These are phyloP conservation scores for Scaptomyza reducta DNA, from an alignment of 2,888 invertebrate genomes.

Conservation along the genomic window DNA sequence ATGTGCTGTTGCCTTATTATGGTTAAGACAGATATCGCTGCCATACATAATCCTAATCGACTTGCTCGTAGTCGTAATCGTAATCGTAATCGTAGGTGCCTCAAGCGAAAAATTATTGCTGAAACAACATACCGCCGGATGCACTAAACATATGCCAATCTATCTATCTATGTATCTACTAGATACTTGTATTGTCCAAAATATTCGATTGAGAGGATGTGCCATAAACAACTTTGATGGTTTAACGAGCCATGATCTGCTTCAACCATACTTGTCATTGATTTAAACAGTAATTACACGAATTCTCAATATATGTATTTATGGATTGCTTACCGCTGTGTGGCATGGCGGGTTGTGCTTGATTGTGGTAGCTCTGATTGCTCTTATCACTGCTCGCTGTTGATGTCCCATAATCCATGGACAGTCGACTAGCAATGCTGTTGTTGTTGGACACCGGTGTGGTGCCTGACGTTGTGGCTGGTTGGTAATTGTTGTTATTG, in stretches of 20 bases:
- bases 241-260: slow-evolving; percentile 44
- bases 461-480: slow-evolving; percentile 64
- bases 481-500: slow-evolving; percentile 74
- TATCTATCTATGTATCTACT: slow-evolving; percentile 21
- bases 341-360: slow-evolving; percentile 71
- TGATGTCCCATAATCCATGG: slow-evolving; percentile 69
- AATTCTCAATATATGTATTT: slow-evolving; percentile 4
- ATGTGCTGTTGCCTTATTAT: slow-evolving; percentile 25
- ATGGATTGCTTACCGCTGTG: slow-evolving; percentile 77
- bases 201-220: slow-evolving; percentile 46
- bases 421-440: slow-evolving; percentile 66
- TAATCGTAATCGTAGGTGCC: slow-evolving; percentile 34
- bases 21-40: slow-evolving; percentile 49
- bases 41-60: slow-evolving; percentile 48
- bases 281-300: slow-evolving; percentile 43
- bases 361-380: slow-evolving; percentile 66
- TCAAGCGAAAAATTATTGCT: slow-evolving; percentile 47
- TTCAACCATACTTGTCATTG: slow-evolving; percentile 28
- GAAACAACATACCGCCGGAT: slow-evolving; percentile 65
- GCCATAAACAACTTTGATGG: slow-evolving; percentile 65
- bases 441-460: slow-evolving; percentile 56
- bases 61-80: slow-evolving; percentile 16
- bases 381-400: slow-evolving; percentile 81
- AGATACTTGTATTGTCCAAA: slow-evolving; percentile 19
- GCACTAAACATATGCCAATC: slow-evolving; percentile 74